These are phyloP conservation scores for Catonia carolina DNA, from an alignment of 2,888 invertebrate species.

Conservation along the genomic window DNA sequence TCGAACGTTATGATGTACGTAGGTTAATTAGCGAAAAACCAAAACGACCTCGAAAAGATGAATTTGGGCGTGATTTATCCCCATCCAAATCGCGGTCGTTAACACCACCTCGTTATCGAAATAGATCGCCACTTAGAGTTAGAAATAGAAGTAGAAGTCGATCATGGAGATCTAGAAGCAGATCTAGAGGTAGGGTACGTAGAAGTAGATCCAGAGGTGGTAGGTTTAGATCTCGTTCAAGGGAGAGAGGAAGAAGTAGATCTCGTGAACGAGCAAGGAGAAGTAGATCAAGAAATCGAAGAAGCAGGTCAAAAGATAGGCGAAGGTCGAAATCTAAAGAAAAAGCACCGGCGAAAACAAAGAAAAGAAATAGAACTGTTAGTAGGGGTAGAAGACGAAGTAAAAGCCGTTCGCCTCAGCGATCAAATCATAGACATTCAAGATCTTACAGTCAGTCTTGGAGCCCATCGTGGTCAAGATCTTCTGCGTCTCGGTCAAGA, in stretches of 20 bases:
- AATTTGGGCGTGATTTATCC: conserved; percentile 65
- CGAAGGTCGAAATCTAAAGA: conserved; percentile 10
- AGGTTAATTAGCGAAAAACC: conserved; percentile 66
- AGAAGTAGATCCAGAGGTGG: conserved; percentile 38
- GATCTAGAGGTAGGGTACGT: conserved; percentile 41
- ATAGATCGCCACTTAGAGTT: conserved; percentile 28
- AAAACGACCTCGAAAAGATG: conserved; percentile 56
- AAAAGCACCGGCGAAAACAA: conserved; percentile 17
- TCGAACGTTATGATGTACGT: conserved; percentile 77
- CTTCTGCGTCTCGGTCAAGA: conserved; percentile 47
- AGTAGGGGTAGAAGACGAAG: conserved; percentile 18
- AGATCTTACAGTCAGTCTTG: conserved; percentile 34
- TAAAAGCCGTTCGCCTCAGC: conserved; percentile 22
- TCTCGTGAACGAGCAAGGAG: conserved; percentile 26
- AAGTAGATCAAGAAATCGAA: conserved; percentile 16
- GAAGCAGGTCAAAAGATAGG: not conserved
- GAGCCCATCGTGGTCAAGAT: conserved; percentile 54
- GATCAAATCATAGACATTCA: conserved; percentile 33
- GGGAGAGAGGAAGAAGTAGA: conserved; percentile 30
- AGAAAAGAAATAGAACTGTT: not conserved
- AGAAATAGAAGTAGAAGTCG: conserved; percentile 33
- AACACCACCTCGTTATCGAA: conserved; percentile 31
- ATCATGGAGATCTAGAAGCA: conserved; percentile 41
- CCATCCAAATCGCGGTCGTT: conserved; percentile 34
- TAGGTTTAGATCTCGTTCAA: conserved; percentile 39